Evolutionary conservation across 23 tunicate genomes (phyloP), one percentile per base, ranked within the genome.

Genomic region (Ascidia mentula): DNA sequence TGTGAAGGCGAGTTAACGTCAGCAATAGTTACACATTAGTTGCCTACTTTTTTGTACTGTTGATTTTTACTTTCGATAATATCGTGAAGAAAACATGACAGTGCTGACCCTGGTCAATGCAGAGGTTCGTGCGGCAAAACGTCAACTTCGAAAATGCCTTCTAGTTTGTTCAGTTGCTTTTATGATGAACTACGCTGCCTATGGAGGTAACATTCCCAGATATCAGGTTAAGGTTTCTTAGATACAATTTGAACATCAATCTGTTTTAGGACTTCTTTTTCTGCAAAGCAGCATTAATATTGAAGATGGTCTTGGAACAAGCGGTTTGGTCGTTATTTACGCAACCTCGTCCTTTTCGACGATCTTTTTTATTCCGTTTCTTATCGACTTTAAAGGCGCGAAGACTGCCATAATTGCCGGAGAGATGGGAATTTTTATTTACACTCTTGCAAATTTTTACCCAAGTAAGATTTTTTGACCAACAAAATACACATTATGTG

Each of bases 401-500:
- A 83, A 89, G 69, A 18, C 80, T 20, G 94, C 88, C 4, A 77
- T 89, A 28, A 72, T 89, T 7, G 69, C 74, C 31, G 94, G 94
- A 7, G 94, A 89, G 79, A 72, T 83, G 17, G 88, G 94, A 46
- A 82, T 82, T 40, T 42, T 89, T 6, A 72, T 45, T 35, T 89
- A 77, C 59, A 89, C 88, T 2, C 31, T 78, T 3, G 84, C 88
- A 3, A 89, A 89, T 73, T 89, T 83, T 65, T 89, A 89, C 34
- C 94, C 94, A 72, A 89, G 94, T 89, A 73, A 79, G 84, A 35
- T 37, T n/a, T n/a, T n/a, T n/a, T n/a, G n/a, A n/a, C n/a, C n/a
- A n/a, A n/a, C n/a, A n/a, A n/a, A n/a, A n/a, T n/a, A n/a, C n/a
- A n/a, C n/a, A n/a, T n/a, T n/a, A n/a, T n/a, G n/a, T n/a, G n/a